Conservation (phyloP, 1,140 invertebrate species). For the Matsumurasca onukii region DNA sequence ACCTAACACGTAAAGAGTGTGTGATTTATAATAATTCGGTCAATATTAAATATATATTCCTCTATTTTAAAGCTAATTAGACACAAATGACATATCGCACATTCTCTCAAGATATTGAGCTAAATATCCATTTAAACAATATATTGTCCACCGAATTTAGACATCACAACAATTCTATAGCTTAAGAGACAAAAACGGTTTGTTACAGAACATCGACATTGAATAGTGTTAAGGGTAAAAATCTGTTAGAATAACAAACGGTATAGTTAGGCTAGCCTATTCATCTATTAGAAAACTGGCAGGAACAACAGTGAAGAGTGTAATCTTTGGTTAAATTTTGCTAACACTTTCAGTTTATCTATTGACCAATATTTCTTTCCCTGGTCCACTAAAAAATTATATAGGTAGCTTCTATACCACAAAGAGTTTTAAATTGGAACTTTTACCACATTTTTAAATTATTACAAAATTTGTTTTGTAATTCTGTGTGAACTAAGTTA, state of each 20-base stretch:
- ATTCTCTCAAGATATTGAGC: conserved; percentile 24
- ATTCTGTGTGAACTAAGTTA: no score
- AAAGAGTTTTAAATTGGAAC: no score
- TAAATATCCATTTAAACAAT: conserved; percentile 22
- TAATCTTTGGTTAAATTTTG: conserved; percentile 26
- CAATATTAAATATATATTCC: conserved; percentile 27
- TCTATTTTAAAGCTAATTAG: conserved; percentile 26
- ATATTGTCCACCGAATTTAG: conserved; percentile 30
- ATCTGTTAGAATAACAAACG: conserved; percentile 16
- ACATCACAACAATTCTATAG: conserved; percentile 27
- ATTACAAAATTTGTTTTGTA: no score
- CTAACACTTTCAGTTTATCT: neutral
- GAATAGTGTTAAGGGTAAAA: conserved; percentile 18
- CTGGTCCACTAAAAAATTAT: no score
- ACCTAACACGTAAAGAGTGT: conserved; percentile 25
- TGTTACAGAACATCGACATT: conserved; percentile 18
- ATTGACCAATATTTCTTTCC: conserved; percentile 23
- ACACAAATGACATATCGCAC: conserved; percentile 17
- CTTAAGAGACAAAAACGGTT: conserved; percentile 1
- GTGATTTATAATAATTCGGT: conserved; percentile 23
- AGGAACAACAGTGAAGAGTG: conserved; percentile 14
- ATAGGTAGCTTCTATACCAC: no score
- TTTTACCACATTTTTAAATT: no score
- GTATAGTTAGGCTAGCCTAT: conserved; percentile 13
- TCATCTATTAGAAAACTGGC: conserved; percentile 27